Evolutionary conservation across 2,888 invertebrate species (phyloP), one percentile per base, ranked within the genome.

Genomic region (Melipona beecheii): DNA sequence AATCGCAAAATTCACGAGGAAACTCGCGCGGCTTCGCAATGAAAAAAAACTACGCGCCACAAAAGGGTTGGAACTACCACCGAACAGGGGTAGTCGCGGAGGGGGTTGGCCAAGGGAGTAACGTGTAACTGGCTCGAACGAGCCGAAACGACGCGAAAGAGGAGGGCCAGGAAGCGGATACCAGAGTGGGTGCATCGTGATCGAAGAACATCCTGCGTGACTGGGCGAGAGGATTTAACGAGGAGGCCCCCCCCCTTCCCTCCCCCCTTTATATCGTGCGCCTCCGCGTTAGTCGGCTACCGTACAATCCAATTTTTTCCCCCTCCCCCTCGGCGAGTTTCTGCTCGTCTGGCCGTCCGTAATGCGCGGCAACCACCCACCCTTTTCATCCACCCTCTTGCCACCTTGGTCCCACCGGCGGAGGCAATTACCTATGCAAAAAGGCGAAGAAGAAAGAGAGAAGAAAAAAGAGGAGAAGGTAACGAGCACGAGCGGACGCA

Each of bases 341-440:
- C 49, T n/a, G 17, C 70, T 71, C 62, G 83, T 78, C 75, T 70
- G 76, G 75, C 81, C 82, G 77, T 81, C 69, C 80, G 86, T 86
- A 87, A 87, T 89, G 86, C 87, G 80, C 77, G 80, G 43, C 43
- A 43, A 43, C 85, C 81, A 24, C 78, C 78, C 86, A 75, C 72
- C 77, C 77, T 79, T 84, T 79, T 84, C 79, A 81, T 73, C 81
- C 71, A 36, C 68, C 68, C 52, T 75, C 81, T 81, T 84, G 72
- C 87, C 81, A 86, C 84, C 81, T 86, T 82, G 86, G 84, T 81
- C 82, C 89, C 78, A 81, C 24, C 87, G 86, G 66, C 60, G 62
- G 72, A 89, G 86, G 89, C 91, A 91, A 91, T 91, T 91, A 91
- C 89, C 91, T 87, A 91, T 87, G 91, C 91, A 90, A 89, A 91